Evolutionary conservation across 2,888 invertebrate species (phyloP).

Genomic region (Choreutis nemorana): DNA sequence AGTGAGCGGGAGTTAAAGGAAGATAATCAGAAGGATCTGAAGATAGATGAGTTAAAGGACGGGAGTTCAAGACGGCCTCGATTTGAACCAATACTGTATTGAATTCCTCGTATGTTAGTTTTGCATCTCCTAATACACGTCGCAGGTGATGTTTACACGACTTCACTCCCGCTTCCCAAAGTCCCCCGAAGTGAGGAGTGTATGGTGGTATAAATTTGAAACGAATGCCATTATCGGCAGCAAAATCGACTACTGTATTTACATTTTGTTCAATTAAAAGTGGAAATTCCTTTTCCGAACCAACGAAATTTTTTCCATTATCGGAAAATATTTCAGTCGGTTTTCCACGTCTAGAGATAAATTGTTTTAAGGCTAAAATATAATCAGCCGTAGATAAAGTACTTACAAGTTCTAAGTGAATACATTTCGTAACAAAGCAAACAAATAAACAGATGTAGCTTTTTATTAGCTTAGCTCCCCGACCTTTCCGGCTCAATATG

Average conservation of each 20-base stretch:
- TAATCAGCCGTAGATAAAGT: constrained; percentile 11
- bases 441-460: no score
- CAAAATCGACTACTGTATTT: no score
- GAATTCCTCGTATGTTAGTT: constrained; percentile 7
- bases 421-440: no score
- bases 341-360: constrained; percentile 14
- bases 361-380: constrained; percentile 12
- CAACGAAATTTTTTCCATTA: constrained; percentile 9
- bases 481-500: no score
- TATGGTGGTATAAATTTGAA: not conserved
- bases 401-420: constrained; percentile 14
- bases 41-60: constrained; percentile 10
- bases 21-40: constrained; percentile 9
- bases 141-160: constrained; percentile 10
- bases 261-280: no score
- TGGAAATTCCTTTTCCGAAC: no score
- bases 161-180: constrained; percentile 9
- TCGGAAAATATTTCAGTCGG: constrained; percentile 14
- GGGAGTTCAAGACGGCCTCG: constrained; percentile 10
- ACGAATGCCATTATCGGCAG: not conserved
- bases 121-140: constrained; percentile 10
- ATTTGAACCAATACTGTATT: constrained; percentile 8
- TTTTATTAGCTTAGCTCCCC: no score
- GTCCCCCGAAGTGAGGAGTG: not conserved
- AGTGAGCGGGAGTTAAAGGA: constrained; percentile 3